Evolutionary conservation across 1,140 invertebrate genomes (phyloP).

Genomic region (Vanessa atalanta): DNA sequence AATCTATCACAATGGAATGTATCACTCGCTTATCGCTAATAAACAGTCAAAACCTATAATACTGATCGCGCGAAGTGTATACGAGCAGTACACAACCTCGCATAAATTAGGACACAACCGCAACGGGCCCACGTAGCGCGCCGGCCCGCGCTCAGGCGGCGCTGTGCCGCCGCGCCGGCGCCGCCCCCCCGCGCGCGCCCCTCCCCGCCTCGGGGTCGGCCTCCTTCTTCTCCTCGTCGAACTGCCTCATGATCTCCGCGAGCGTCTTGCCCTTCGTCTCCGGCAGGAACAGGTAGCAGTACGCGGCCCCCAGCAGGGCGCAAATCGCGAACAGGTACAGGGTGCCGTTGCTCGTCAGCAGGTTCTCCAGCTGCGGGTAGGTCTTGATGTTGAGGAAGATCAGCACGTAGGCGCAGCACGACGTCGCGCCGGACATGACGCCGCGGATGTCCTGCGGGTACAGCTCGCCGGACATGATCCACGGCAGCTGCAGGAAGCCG

Average conservation of each 20-base stretch:
- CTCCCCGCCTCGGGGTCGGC: slow-evolving; percentile 62
- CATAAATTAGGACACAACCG: background rate
- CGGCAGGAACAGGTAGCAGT: slow-evolving; percentile 86
- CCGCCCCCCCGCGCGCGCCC: slow-evolving; percentile 46
- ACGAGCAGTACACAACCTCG: background rate
- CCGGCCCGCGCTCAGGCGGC: too few species aligned
- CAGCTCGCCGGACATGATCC: slow-evolving; percentile 89
- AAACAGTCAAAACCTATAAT: slow-evolving; percentile 55
- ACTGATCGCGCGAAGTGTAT: slow-evolving; percentile 54
- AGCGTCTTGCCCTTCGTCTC: slow-evolving; percentile 91
- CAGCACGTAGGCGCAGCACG: slow-evolving; percentile 86
- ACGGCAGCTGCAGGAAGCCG: slow-evolving; percentile 87
- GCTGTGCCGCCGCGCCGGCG: slow-evolving; percentile 68
- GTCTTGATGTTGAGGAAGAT: slow-evolving; percentile 87
- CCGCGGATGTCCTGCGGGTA: slow-evolving; percentile 86
- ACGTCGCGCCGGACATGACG: slow-evolving; percentile 85
- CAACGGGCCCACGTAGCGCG: too few species aligned
- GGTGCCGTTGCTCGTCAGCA: slow-evolving; percentile 85
- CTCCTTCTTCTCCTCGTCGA: slow-evolving; percentile 78
- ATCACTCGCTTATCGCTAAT: slow-evolving; percentile 34
- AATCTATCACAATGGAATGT: slow-evolving; percentile 53
- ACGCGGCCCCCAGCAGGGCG: slow-evolving; percentile 84
- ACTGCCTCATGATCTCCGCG: slow-evolving; percentile 88
- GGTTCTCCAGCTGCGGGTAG: slow-evolving; percentile 83
- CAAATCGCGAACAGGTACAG: slow-evolving; percentile 89